Evolutionary conservation across 2,888 invertebrate species (phyloP).

Genomic region (Gasteruption jaculator): DNA sequence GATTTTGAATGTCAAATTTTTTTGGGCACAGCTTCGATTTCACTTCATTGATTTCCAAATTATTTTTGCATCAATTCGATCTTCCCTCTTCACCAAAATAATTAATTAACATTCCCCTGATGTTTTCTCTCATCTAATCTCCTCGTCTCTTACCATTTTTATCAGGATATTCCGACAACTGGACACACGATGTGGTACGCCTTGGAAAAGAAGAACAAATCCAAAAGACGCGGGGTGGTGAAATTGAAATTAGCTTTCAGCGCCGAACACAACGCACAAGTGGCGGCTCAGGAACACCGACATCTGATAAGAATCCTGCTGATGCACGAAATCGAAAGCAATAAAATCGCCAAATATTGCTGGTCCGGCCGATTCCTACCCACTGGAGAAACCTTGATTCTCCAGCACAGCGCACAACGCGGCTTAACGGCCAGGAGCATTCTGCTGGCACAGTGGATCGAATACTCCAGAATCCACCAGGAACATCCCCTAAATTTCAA

Average conservation of each 20-base stretch:
- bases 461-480: slow-evolving; percentile 71
- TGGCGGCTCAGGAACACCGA: slow-evolving; percentile 79
- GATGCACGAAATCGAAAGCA: slow-evolving; percentile 74
- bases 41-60: too few relatives aligned
- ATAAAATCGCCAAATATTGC: slow-evolving; percentile 66
- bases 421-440: slow-evolving; percentile 71
- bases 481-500: slow-evolving; percentile 81
- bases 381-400: slow-evolving; percentile 78
- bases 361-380: slow-evolving; percentile 85
- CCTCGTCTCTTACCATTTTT: neutral
- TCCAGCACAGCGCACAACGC: slow-evolving; percentile 93
- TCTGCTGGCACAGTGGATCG: slow-evolving; percentile 72
- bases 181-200: slow-evolving; percentile 91
- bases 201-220: slow-evolving; percentile 78
- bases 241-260: slow-evolving; percentile 80
- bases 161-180: slow-evolving; percentile 84
- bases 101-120: neutral
- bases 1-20: too few relatives aligned
- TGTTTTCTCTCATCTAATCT: slow-evolving; percentile 1
- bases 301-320: slow-evolving; percentile 73
- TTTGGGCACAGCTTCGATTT: too few relatives aligned
- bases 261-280: slow-evolving; percentile 79
- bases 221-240: slow-evolving; percentile 82
- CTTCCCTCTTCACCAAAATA: too few relatives aligned
- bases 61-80: too few relatives aligned